phyloP scores from a whole-genome alignment of 2,113 vertebrate genomes.

The Acrocephalus kingi region DNA sequence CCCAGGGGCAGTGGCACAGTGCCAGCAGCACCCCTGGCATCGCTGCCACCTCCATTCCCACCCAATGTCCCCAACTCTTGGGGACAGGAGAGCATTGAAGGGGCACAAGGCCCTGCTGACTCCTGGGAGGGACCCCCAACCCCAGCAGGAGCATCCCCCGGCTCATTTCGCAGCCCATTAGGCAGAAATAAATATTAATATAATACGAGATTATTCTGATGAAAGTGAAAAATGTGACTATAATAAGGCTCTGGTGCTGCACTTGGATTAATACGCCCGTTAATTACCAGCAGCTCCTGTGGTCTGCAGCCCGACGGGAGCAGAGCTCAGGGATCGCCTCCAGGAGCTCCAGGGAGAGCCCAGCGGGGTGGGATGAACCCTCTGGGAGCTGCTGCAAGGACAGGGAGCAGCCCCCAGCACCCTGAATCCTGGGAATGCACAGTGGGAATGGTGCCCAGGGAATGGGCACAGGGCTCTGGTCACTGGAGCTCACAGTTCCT shows the following conservation, averaged over 20 bases:
- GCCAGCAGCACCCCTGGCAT: neutral
- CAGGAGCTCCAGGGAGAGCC: neutral
- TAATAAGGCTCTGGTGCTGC: constrained; percentile 38
- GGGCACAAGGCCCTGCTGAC: neutral
- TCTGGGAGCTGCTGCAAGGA: neutral
- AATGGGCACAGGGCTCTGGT: too few relatives aligned
- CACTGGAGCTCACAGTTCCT: too few relatives aligned
- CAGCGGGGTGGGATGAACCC: fast-evolving
- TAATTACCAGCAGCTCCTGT: constrained; percentile 59
- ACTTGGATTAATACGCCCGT: constrained; percentile 21
- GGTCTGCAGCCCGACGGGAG: neutral
- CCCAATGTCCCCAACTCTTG: fast-evolving
- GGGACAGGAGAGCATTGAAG: neutral
- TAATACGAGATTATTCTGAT: constrained; percentile 54
- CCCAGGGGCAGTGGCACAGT: neutral
- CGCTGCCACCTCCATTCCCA: neutral
- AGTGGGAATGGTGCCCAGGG: fast-evolving
- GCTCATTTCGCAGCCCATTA: constrained; percentile 50
- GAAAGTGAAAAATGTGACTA: constrained; percentile 63
- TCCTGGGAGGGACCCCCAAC: neutral
- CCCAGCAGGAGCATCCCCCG: neutral
- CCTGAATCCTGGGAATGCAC: fast-evolving
- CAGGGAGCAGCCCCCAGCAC: neutral
- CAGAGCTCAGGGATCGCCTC: fast-evolving
- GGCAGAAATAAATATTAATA: constrained; percentile 68